phyloP scores from a whole-genome alignment of 2,888 invertebrate genomes.

The Proisotoma minuta region DNA sequence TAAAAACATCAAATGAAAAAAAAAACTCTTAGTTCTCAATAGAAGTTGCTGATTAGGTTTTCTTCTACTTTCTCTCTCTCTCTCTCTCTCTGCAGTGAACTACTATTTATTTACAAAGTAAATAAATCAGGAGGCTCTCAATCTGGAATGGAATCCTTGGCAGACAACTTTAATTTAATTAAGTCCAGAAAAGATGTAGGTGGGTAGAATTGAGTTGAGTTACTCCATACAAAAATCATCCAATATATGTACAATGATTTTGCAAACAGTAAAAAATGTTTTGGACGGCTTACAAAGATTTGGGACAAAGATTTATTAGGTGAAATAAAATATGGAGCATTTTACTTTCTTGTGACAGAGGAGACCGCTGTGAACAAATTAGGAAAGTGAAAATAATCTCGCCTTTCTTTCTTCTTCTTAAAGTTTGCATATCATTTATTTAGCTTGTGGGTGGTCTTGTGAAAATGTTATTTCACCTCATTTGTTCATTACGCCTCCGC shows the following conservation, averaged over 20 bases:
- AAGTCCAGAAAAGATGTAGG: constrained; percentile 8
- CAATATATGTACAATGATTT: no score
- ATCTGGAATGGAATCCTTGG: constrained; percentile 1
- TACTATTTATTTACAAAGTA: constrained; percentile 17
- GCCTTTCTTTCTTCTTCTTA: neutral
- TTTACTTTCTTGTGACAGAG: no score
- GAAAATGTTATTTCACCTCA: neutral
- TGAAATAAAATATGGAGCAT: no score
- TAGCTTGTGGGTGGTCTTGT: neutral
- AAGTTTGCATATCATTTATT: neutral
- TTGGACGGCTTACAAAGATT: no score
- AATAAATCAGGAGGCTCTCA: constrained; percentile 15
- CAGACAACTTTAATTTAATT: constrained; percentile 15
- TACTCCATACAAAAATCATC: no score
- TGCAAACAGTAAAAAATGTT: no score
- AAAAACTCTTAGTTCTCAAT: neutral
- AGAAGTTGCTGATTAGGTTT: neutral
- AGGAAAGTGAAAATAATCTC: no score
- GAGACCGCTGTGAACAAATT: no score
- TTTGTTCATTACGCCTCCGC: neutral
- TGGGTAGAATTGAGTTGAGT: no score
- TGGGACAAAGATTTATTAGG: no score
- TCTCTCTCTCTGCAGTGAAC: neutral
- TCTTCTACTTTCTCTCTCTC: neutral
- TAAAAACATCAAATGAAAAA: no score